Evolutionary conservation across 1,140 invertebrate species (phyloP), one percentile per base, ranked within the genome.

Genomic region (Gonatopus flavifemur): DNA sequence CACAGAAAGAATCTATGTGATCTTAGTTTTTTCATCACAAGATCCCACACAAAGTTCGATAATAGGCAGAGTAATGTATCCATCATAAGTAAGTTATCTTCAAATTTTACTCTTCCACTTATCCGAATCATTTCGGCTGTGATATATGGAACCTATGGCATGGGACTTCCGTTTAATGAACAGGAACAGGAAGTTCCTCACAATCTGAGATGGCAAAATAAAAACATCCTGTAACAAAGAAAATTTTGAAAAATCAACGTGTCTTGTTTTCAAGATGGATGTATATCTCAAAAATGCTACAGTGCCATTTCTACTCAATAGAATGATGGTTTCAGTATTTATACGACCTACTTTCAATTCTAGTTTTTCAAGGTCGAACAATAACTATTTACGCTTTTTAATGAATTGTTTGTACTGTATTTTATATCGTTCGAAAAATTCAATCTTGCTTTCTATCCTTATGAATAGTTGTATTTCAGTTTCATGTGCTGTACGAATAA

Each of bases 101-200:
- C 10, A 13, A 30, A 33, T 33, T 38, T 28, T 47, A 40, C 24
- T 54, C 55, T 28, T 54, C 25, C 9, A 6, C 35, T 15, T 38
- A 35, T 51, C 50, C 43, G 39, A 39, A 48, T 58, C 49, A 48
- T 64, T 62, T 62, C 54, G 55, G 47, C 46, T 49, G 52, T 37
- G 57, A 60, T 59, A 52, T 60, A 53, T 62, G 57, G 66, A 59
- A 64, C 71, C 69, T 75, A 74, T 73, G 67, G 69, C 77, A 68
- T 76, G 67, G 73, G 65, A 78, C 74, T 78, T 78, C 76, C 76
- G 76, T 72, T 77, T 59, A 52, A 69, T 62, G 62, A 61, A 78
- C 77, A 79, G 77, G 76, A 79, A 79, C 76, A 79, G 77, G 77
- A 79, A 79, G 77, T 79, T 67, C 66, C 67, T 66, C 65, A 47